Evolutionary conservation across 2,888 invertebrate genomes (phyloP), one percentile per base, ranked within the genome.

Genomic region (Machimus rusticus): DNA sequence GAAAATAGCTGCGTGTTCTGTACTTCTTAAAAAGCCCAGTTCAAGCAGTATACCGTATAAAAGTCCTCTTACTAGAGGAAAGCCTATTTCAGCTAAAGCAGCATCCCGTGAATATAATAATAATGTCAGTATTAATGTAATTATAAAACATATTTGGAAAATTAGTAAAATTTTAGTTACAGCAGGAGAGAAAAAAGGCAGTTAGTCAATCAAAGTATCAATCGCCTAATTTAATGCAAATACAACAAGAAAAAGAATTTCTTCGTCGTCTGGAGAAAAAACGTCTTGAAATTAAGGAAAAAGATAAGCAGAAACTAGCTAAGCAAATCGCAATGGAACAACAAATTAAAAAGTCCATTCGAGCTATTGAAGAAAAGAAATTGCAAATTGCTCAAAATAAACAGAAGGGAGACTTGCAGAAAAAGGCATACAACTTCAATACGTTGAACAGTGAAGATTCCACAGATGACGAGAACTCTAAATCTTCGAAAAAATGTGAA

Each of bases 391-490:
- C 8, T n/a, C n/a, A 51, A 16, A 5, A 51, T n/a, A 66, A 57
- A 2, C 23, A 19, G 23, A 66, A 4, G 1, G 57, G 9, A 9
- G 57, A 57, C 8, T 43, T 43, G 8, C 4, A n/a, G 6, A 66
- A 66, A 66, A 19, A 8, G 19, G 9, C 1, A 28, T 92, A 92
- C 86, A 90, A 91, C 16, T 93, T 93, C 87, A 92, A 93, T 86
- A 92, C 92, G 91, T 88, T 93, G 87, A 91, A 92, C 88, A 93
- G 92, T 87, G 93, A 92, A 88, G 93, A 93, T 89, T 92, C 93
- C 5, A 93, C 93, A 6, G 93, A 93, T 89, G 93, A 93, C 74
- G 93, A 93, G 88, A 91, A 90, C 76, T 92, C 91, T 88, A 90
- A 91, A 5, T 90, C 90, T 46, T 90, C 90, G 88, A 91, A 91